phyloP scores from a whole-genome alignment of 2,113 vertebrate species.

The Myotis lucifugus region DNA sequence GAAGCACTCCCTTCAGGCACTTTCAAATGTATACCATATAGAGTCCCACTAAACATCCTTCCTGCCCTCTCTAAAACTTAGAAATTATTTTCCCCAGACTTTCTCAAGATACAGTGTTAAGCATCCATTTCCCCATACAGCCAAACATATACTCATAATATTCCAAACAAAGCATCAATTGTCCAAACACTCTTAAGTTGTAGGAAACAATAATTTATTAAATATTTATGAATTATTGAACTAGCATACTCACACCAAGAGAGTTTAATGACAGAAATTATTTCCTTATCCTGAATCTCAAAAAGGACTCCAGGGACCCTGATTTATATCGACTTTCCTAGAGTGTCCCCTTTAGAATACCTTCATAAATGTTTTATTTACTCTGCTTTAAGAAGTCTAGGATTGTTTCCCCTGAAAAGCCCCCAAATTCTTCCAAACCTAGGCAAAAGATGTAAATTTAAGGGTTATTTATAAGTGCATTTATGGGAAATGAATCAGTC shows the following conservation, averaged over 20 bases:
- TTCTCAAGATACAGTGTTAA: not conserved
- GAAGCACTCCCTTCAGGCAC: not conserved
- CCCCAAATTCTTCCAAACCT: not conserved
- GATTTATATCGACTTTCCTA: conserved; percentile 36
- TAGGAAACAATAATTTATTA: conserved; percentile 65
- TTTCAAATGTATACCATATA: not conserved
- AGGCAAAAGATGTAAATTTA: not conserved
- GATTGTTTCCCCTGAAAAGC: not conserved
- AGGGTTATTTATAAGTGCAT: not conserved
- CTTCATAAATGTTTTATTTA: conserved; percentile 48
- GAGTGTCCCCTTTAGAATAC: not conserved
- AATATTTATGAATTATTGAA: conserved; percentile 55
- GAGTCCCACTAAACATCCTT: not conserved
- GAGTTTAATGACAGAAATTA: conserved; percentile 64
- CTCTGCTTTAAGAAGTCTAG: not conserved
- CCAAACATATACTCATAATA: not conserved
- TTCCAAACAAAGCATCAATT: conserved; percentile 20
- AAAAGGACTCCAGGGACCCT: not conserved
- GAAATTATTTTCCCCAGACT: not conserved
- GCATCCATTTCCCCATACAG: not conserved
- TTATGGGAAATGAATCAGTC: not conserved
- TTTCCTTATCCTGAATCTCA: conserved; percentile 39
- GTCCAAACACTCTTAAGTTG: conserved; percentile 35
- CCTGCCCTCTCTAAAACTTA: not conserved
- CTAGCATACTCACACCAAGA: conserved; percentile 43